Evolutionary conservation across 2,888 invertebrate species (phyloP).

Genomic region (Ormyrus thymus): DNA sequence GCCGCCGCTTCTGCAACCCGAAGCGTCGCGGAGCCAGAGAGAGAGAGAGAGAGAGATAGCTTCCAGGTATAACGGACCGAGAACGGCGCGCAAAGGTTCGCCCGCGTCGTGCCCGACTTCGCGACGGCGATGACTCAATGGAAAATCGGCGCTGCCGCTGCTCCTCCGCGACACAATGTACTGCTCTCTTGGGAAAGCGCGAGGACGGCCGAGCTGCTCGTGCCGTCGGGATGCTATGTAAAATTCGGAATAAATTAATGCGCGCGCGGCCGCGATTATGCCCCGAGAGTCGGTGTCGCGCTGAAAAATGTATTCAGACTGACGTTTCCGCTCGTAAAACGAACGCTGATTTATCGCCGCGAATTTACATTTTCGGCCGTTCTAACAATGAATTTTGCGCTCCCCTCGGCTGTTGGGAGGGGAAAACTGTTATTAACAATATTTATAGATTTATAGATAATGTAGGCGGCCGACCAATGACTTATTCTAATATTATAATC

Average conservation of each 20-base stretch:
- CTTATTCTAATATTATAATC: too few relatives aligned
- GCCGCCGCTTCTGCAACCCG: background rate
- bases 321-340: slow-evolving; percentile 3
- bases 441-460: too few relatives aligned
- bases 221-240: too few relatives aligned
- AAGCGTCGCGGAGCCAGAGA: too few relatives aligned
- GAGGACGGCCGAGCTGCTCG: too few relatives aligned
- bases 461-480: too few relatives aligned
- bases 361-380: background rate
- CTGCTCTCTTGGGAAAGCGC: too few relatives aligned
- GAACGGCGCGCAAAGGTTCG: background rate
- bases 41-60: background rate
- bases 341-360: slow-evolving; percentile 6
- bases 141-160: too few relatives aligned
- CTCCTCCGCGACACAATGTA: too few relatives aligned
- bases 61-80: slow-evolving; percentile 19
- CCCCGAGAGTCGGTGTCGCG: background rate
- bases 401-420: too few relatives aligned
- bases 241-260: background rate
- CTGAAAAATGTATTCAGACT: background rate
- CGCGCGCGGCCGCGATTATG: background rate
- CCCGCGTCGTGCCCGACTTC: too few relatives aligned
- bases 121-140: background rate
- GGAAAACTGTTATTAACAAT: too few relatives aligned
- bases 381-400: background rate